phyloP scores from a whole-genome alignment of 2,888 invertebrate species.

The Caenorhabditis sp. region DNA sequence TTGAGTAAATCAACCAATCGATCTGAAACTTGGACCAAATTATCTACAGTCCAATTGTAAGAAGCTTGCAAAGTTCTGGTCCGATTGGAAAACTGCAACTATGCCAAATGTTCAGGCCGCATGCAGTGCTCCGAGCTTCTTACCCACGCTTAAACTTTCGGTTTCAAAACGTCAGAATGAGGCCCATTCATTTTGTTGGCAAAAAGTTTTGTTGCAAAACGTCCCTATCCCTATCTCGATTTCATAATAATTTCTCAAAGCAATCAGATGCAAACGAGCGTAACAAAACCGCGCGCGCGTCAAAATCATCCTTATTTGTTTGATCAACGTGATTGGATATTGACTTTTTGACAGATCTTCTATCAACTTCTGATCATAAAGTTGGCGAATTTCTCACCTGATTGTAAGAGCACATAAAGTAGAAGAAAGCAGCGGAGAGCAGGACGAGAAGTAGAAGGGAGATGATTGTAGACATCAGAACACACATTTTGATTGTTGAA shows the following conservation, averaged over 20 bases:
- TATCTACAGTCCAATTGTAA: too few relatives aligned
- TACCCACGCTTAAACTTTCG: too few relatives aligned
- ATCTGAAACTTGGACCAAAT: too few relatives aligned
- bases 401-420: conserved; percentile 55
- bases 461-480: conserved; percentile 64
- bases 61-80: too few relatives aligned
- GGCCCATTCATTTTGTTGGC: too few relatives aligned
- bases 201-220: too few relatives aligned
- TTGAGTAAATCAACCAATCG: too few relatives aligned
- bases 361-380: not conserved
- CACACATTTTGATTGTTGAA: conserved; percentile 65
- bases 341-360: conserved; percentile 44
- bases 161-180: too few relatives aligned
- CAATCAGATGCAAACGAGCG: conserved; percentile 19
- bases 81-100: too few relatives aligned
- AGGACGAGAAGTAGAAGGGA: conserved; percentile 58
- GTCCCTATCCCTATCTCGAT: not conserved
- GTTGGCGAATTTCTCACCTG: conserved; percentile 35
- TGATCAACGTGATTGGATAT: conserved; percentile 45
- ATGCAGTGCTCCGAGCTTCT: too few relatives aligned
- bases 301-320: conserved; percentile 19
- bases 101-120: too few relatives aligned
- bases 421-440: conserved; percentile 55
- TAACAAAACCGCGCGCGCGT: conserved; percentile 13
- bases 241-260: not conserved